phyloP scores from a whole-genome alignment of 2,888 invertebrate species.

The Molorchus minor region DNA sequence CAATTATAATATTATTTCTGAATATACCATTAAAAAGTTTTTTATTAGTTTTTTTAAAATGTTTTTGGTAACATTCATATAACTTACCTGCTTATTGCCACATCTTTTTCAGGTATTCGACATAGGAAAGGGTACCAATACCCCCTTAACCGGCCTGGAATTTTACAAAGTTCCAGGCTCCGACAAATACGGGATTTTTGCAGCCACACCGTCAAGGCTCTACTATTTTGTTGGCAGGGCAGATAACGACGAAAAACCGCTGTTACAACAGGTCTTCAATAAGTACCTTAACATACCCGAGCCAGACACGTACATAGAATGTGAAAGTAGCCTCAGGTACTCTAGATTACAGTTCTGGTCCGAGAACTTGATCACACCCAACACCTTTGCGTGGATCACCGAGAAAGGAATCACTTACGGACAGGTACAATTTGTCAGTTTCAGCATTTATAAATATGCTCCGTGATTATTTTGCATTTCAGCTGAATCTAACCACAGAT shows the following conservation, averaged over 20 bases:
- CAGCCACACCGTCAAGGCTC: constrained; percentile 82
- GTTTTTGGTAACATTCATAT: no score
- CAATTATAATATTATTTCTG: no score
- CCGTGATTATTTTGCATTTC: constrained; percentile 26
- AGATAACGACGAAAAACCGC: constrained; percentile 79
- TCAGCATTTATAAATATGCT: neutral
- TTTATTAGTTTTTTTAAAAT: neutral
- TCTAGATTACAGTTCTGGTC: constrained; percentile 84
- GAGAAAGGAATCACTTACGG: constrained; percentile 84
- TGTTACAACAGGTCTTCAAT: constrained; percentile 82
- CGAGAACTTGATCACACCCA: constrained; percentile 74
- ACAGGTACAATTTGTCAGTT: constrained; percentile 66
- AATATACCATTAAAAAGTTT: no score
- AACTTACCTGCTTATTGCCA: no score
- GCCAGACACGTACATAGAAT: constrained; percentile 73
- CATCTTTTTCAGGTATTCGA: constrained; percentile 80
- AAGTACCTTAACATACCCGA: constrained; percentile 78
- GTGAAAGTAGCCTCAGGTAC: constrained; percentile 72
- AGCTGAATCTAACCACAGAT: constrained; percentile 66
- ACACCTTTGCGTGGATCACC: constrained; percentile 88
- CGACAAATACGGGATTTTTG: constrained; percentile 82
- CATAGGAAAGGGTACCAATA: constrained; percentile 79
- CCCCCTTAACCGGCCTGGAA: constrained; percentile 88
- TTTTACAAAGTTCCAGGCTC: constrained; percentile 78
- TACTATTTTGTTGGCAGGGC: constrained; percentile 89